These are phyloP conservation scores for Dimorphilus gyrociliatus DNA, from an alignment of 2,888 invertebrate species.

Conservation along the genomic window DNA sequence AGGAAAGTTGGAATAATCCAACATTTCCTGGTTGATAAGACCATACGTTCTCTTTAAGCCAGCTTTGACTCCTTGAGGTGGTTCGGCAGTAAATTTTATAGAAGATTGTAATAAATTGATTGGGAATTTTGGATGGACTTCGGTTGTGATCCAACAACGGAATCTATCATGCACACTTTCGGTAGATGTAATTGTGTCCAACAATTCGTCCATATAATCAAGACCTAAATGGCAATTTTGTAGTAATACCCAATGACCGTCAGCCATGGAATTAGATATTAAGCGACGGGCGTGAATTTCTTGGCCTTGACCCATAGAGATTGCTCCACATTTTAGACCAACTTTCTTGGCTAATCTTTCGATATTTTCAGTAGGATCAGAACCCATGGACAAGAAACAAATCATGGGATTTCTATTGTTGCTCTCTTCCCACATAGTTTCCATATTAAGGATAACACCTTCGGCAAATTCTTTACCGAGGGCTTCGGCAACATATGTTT, in stretches of 20 bases:
- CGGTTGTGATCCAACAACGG: conserved; percentile 83
- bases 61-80: conserved; percentile 82
- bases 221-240: conserved; percentile 92
- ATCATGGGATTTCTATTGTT: conserved; percentile 72
- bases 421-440: conserved; percentile 73
- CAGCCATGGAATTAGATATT: conserved; percentile 57
- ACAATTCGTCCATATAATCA: conserved; percentile 77
- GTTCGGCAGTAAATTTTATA: conserved; percentile 92
- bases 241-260: conserved; percentile 78
- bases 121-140: conserved; percentile 80
- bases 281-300: conserved; percentile 67
- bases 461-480: conserved; percentile 49
- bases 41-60: conserved; percentile 87
- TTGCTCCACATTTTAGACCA: conserved; percentile 50
- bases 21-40: conserved; percentile 50
- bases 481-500: conserved; percentile 33
- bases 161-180: conserved; percentile 66
- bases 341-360: conserved; percentile 66
- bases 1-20: conserved; percentile 60
- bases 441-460: conserved; percentile 75
- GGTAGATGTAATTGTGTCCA: conserved; percentile 54
- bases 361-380: conserved; percentile 90
- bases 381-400: conserved; percentile 81
- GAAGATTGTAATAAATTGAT: conserved; percentile 73
- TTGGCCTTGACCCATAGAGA: conserved; percentile 97